Conservation (phyloP, 1,140 invertebrate species). For the Odontomachus brunneus region DNA sequence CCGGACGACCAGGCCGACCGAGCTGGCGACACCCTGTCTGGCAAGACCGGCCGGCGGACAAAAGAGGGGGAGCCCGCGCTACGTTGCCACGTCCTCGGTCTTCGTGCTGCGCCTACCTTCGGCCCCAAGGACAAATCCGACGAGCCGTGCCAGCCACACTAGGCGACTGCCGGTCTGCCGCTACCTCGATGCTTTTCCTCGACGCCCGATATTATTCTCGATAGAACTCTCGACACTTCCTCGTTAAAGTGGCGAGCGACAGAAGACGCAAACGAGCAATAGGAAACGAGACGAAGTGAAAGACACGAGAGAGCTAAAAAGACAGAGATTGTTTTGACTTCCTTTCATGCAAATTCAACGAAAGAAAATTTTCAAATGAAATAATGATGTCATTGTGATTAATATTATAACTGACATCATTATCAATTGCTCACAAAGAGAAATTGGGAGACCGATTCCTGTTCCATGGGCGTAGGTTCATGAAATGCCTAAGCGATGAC, state of each 20-base stretch:
- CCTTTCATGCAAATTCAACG: too few relatives aligned
- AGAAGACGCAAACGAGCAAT: background rate
- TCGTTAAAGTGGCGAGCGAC: conserved; percentile 1
- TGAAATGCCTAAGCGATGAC: conserved; percentile 78
- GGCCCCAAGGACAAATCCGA: conserved; percentile 85
- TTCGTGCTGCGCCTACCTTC: conserved; percentile 77
- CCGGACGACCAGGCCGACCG: conserved; percentile 89
- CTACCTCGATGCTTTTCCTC: conserved; percentile 59
- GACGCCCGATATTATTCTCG: conserved; percentile 65
- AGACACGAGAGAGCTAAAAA: background rate
- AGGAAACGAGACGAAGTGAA: conserved; percentile 3
- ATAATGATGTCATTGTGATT: too few relatives aligned
- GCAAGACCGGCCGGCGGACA: conserved; percentile 88
- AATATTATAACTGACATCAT: background rate
- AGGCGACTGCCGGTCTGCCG: conserved; percentile 76
- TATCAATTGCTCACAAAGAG: background rate
- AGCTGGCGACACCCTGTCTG: conserved; percentile 96
- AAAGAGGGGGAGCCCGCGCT: conserved; percentile 82
- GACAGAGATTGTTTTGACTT: too few relatives aligned
- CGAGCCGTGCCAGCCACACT: conserved; percentile 82
- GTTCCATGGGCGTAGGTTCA: conserved; percentile 56
- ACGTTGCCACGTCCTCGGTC: conserved; percentile 88
- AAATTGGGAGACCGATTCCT: conserved; percentile 25
- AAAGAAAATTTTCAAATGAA: too few relatives aligned
- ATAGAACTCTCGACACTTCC: conserved; percentile 1